Evolutionary conservation across 2,888 invertebrate species (phyloP), one percentile per base, ranked within the genome.

Genomic region (Seira ritae): DNA sequence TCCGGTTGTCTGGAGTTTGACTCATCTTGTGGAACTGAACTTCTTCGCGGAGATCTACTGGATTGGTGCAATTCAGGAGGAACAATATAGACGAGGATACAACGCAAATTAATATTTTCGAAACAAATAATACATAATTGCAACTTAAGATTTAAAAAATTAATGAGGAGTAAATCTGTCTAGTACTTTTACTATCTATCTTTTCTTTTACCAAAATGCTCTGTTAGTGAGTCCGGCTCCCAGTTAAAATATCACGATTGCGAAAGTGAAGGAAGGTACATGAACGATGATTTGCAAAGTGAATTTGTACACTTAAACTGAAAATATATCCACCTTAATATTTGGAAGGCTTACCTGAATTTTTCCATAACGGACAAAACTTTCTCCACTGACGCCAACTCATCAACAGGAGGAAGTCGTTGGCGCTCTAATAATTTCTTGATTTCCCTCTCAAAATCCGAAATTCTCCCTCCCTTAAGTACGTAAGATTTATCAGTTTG

Each of bases 381-480:
- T 72, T 88, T 88, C 72, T 89, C 88, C 46, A 89, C 88, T 0
- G 87, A 87, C 8, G 88, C 88, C 8, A 89, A 55, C 66, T 89
- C 88, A 84, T 89, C 88, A n/a, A 89, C 88, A 69, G 87, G 88
- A 1, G 88, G 91, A 82, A 94, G 90, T 91, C 93, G 93, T 90
- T 94, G 94, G 90, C 95, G 95, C 89, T 95, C 95, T 86, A 95
- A 92, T 89, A 95, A 92, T 90, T 95, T 94, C 91, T 95, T 95
- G 88, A 96, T 94, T 91, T 95, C 95, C 89, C 95, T 93, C 91
- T 95, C 95, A 90, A 95, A 95, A 22, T 95, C 95, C 75, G 90
- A 90, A 66, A 89, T 87, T 60, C 88, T 42, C 46, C 80, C 86
- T 19, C 88, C 88, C 62, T 89, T 89, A 19, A 86, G 83, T 1